phyloP scores from a whole-genome alignment of 2,888 invertebrate species.

The Ypsolopha scabrella region DNA sequence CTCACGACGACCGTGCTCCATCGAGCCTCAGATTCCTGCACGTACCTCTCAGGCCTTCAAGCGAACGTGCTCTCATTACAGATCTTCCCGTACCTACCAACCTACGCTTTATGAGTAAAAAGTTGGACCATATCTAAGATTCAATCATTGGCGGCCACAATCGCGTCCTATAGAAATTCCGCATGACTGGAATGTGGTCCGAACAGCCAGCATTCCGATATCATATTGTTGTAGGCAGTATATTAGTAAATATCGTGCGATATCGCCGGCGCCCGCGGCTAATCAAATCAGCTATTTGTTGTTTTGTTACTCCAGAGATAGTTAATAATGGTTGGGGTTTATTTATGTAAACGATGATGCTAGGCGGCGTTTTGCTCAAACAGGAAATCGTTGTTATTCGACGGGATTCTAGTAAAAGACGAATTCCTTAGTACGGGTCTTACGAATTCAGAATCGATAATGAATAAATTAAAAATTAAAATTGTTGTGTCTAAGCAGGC shows the following conservation, averaged over 20 bases:
- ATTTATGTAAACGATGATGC: neutral
- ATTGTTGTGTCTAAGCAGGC: neutral
- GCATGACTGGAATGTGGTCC: slow-evolving; percentile 53
- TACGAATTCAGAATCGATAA: neutral
- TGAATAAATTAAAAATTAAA: slow-evolving; percentile 1
- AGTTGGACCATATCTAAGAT: neutral
- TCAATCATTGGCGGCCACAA: neutral
- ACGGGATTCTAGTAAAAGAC: neutral
- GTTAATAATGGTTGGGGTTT: neutral
- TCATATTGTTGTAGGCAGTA: slow-evolving; percentile 35
- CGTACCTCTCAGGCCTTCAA: slow-evolving; percentile 32
- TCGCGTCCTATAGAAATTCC: slow-evolving; percentile 23
- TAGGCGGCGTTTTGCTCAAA: neutral
- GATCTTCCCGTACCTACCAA: neutral
- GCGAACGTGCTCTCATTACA: neutral
- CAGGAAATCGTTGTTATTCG: neutral
- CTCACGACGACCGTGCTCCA: slow-evolving; percentile 50
- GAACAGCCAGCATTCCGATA: slow-evolving; percentile 55
- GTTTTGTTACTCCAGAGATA: neutral
- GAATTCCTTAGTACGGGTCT: neutral
- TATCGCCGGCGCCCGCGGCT: slow-evolving; percentile 42
- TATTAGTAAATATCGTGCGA: slow-evolving; percentile 48
- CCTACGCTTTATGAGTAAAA: neutral
- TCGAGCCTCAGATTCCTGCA: slow-evolving; percentile 42
- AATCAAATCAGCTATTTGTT: slow-evolving; percentile 32